These are phyloP conservation scores for Rhabdomys dilectus DNA, from an alignment of 2,113 vertebrate species.

Conservation along the genomic window DNA sequence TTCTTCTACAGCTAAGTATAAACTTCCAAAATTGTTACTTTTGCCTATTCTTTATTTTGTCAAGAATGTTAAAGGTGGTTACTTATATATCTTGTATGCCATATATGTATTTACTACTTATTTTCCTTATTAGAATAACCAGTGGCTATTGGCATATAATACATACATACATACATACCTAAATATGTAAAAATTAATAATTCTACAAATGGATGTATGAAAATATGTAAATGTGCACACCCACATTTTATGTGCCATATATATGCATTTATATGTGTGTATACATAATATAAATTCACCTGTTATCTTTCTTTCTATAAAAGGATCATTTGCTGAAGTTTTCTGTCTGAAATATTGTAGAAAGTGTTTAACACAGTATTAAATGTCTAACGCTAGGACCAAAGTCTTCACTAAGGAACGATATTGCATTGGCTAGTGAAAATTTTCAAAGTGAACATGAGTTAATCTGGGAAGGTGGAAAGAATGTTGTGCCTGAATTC, in stretches of 20 bases:
- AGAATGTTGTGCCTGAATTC: background rate
- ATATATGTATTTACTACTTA: background rate
- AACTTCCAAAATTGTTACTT: background rate
- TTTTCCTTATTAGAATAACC: background rate
- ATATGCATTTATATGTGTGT: background rate
- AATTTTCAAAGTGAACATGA: background rate
- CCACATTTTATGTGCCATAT: background rate
- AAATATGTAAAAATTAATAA: background rate
- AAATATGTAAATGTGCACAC: accelerated
- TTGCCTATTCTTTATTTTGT: background rate
- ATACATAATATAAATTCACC: background rate
- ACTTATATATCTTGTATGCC: background rate
- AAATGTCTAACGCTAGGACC: background rate
- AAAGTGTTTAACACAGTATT: background rate
- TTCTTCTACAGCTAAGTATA: background rate
- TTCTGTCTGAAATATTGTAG: background rate
- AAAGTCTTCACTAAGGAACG: background rate
- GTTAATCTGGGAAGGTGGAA: accelerated
- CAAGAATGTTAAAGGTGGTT: background rate
- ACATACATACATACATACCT: background rate
- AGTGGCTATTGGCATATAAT: background rate
- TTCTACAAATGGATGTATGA: background rate
- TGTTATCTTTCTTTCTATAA: background rate
- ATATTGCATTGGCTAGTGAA: background rate
- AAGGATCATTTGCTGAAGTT: background rate